Evolutionary conservation across 2,888 invertebrate species (phyloP).

Genomic region (Salpingus planirostris): DNA sequence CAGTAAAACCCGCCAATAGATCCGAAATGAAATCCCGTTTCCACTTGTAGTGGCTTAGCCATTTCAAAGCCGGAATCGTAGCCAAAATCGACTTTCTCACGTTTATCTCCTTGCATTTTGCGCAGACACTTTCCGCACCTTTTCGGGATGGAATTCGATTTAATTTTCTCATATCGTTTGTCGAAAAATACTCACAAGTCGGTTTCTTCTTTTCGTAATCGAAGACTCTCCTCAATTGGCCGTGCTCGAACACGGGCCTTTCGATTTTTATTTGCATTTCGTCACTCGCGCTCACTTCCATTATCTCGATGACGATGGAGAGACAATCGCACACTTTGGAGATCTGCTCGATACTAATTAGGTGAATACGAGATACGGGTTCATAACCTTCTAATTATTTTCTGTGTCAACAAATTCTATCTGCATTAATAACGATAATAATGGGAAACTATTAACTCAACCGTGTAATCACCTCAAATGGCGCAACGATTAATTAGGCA

Average conservation of each 20-base stretch:
- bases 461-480: too few relatives aligned
- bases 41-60: slow-evolving; percentile 54
- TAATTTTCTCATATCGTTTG: neutral
- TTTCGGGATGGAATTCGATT: neutral
- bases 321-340: too few relatives aligned
- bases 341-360: too few relatives aligned
- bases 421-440: too few relatives aligned
- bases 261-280: slow-evolving; percentile 41
- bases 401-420: neutral
- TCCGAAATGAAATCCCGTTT: slow-evolving; percentile 54
- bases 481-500: too few relatives aligned
- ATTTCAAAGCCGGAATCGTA: slow-evolving; percentile 31
- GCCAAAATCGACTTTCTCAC: neutral
- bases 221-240: slow-evolving; percentile 41
- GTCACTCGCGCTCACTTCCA: slow-evolving; percentile 18
- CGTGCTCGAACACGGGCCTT: slow-evolving; percentile 44
- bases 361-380: neutral
- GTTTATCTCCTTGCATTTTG: neutral
- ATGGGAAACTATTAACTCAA: too few relatives aligned
- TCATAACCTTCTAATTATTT: neutral
- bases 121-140: slow-evolving; percentile 39
- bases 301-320: too few relatives aligned
- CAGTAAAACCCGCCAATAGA: slow-evolving; percentile 69
- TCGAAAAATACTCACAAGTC: slow-evolving; percentile 7
- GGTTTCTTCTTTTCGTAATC: slow-evolving; percentile 35